Base-by-base conservation (phyloP, 92 coral and sea anemone genomes). In the Montipora capitata region DNA sequence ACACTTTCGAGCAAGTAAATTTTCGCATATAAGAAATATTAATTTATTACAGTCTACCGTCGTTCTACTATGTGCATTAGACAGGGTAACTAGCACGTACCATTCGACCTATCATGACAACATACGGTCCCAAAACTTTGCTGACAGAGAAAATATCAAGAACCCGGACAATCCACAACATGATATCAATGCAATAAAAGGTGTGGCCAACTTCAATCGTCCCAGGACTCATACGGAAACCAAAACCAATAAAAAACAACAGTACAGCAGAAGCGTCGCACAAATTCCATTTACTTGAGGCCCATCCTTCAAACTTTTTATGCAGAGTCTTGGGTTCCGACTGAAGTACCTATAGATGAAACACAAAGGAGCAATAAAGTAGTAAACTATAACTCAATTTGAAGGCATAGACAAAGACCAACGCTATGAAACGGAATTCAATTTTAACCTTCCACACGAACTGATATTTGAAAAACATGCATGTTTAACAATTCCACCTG, bases 61-160 rank as follows among this genome's bases (percentile, higher is more conserved):
- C 27, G 10, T 17, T 2, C 10, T 7, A 14, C 15, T 2, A 17
- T 27, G 35, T 27, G 35, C 35, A 27, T 27, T 27, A 27, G 35
- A 27, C 35, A 27, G 35, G 35, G 14, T 51, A 43, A 43, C 8
- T 15, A 15, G 13, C 14, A 87, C 94, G 68, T 80, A 94, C 98
- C 98, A 95, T 95, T 85, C 98, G 84, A 13, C 98, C 98, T 84
- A 95, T 95, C 98, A 95, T 95, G 9, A 95, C 98, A 27, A 95
- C 98, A 67, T 93, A 95, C 18, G 98, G 96, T 40, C 98, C 98
- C 65, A 95, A 86, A 43, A 89, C 69, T 89, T 95, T 95, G 85
- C 94, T 93, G 64, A 95, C 96, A 13, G 96, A 95, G 85, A 95
- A 95, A 42, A 93, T 90, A 74, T 95, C 96, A 79, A 95, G 79